Base-by-base conservation (phyloP, 1,140 invertebrate species). In the Doryteuthis pealeii region DNA sequence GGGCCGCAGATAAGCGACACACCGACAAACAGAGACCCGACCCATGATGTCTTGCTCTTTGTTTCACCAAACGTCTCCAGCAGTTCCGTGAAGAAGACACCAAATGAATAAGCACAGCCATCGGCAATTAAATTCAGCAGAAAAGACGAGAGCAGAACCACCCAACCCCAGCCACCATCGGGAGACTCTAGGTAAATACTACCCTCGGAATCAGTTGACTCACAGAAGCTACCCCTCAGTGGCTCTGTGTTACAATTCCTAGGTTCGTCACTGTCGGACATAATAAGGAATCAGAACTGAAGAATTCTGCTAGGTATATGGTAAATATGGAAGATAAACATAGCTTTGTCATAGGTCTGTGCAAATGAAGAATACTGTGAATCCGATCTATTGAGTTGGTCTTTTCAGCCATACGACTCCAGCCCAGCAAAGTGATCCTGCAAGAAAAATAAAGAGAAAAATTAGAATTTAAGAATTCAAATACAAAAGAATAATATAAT, bases 121-220 rank as follows among this genome's bases (percentile, higher is more conserved):
- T 98, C 96, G 33, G 94, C 94, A 79, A 97, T 96, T 26, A 97
- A 88, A 84, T 96, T 96, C 54, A 96, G 93, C 88, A 96, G 91
- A 83, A 97, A 97, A 0, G 95, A 93, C 1, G 95, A 92, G 8
- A 93, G 86, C 0, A 97, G 94, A 0, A 86, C 93, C 90, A 86
- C 92, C 94, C 73, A 97, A 90, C 83, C 96, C 90, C 76, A 96
- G 35, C 94, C 94, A 40, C 94, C 94, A 82, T 95, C 93, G 0
- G 93, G 94, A 10, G 94, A 92, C 43, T 93, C 91, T 3, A 86
- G 84, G 66, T 84, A 75, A 28, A 77, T 71, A 45, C 73, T 33
- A 28, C 68, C 49, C 62, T 70, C 31, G 26, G 70, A 77, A 22
- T 32, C 28, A 18, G 43, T 32, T 62, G 72, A 74, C 45, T 70